These are phyloP conservation scores for Apotomis turbidana DNA, from an alignment of 2,888 invertebrate genomes.

Conservation along the genomic window DNA sequence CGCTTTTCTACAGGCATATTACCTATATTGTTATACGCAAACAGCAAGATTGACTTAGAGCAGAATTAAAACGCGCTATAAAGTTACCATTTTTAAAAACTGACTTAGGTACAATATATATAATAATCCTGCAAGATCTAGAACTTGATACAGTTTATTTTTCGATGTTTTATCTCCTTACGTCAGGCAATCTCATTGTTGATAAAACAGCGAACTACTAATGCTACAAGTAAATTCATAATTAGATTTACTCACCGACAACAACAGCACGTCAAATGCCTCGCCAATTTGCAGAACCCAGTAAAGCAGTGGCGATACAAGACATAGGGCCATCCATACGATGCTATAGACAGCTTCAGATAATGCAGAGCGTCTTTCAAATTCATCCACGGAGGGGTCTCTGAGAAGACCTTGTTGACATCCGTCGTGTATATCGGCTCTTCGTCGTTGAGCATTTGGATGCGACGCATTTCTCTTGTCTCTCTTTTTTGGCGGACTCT, in stretches of 20 bases:
- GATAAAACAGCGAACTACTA: conserved; percentile 1
- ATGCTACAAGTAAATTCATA: conserved; percentile 5
- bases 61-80: too few relatives aligned
- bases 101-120: too few relatives aligned
- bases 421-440: conserved; percentile 87
- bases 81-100: too few relatives aligned
- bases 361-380: conserved; percentile 90
- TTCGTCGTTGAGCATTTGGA: conserved; percentile 86
- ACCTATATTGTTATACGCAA: too few relatives aligned
- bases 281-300: conserved; percentile 88
- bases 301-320: conserved; percentile 90
- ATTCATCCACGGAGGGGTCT: conserved; percentile 92
- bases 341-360: conserved; percentile 90
- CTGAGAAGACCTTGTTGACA: conserved; percentile 84
- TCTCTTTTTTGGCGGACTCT: conserved; percentile 90
- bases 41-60: too few relatives aligned
- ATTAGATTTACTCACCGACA: conserved; percentile 79
- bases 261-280: conserved; percentile 89
- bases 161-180: too few relatives aligned
- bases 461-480: conserved; percentile 87
- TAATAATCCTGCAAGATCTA: too few relatives aligned
- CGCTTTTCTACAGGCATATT: too few relatives aligned
- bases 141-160: too few relatives aligned
- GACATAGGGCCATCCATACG: conserved; percentile 95
- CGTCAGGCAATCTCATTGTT: background rate